Base-by-base conservation (phyloP, 2,888 invertebrate genomes). In the Melitaea athalia region DNA sequence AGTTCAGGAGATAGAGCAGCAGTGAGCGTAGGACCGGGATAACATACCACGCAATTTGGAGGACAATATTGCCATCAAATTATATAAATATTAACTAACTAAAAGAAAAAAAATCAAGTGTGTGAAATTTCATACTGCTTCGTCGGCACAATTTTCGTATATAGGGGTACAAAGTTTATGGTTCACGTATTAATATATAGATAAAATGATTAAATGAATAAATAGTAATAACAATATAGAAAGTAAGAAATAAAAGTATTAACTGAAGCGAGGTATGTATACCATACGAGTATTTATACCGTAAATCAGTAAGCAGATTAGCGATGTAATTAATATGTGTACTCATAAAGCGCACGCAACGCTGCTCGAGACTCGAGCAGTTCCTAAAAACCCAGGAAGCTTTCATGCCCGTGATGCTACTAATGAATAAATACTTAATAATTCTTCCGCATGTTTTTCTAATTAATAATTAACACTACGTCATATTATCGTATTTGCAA, bases 371-470 rank as follows among this genome's bases (percentile, higher is more conserved):
- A 70, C 75, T 78, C 77, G 64, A 68, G 71, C 77, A 77, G 76
- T 67, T 68, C 78, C 83, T 80, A 90, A 91, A 92, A 91, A 90
- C 85, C 83, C 77, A 89, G 91, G 90, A 92, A 92, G 80, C 81
- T 72, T 68, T 61, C 63, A 68, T 66, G 72, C 74, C 78, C 78
- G 79, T 81, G 85, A 87, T 87, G 86, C 81, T 85, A 81, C 77
- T 89, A 84, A 89, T 90, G 84, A 89, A 89, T 88, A 86, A 82
- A 83, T 81, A 64, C 83, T 84, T 79, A 82, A 84, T 81, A 24
- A 75, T 77, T 81, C 86, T 92, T 91, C 92, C 91, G 89, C 80
- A 80, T 87, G 76, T 79, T 81, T 78, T 76, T 78, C 82, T 88
- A 86, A 88, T 89, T 89, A 63, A 63, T 49, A 43, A 82, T 77